Conservation (phyloP, 2,113 vertebrate species). For the Engystomops pustulosus region DNA sequence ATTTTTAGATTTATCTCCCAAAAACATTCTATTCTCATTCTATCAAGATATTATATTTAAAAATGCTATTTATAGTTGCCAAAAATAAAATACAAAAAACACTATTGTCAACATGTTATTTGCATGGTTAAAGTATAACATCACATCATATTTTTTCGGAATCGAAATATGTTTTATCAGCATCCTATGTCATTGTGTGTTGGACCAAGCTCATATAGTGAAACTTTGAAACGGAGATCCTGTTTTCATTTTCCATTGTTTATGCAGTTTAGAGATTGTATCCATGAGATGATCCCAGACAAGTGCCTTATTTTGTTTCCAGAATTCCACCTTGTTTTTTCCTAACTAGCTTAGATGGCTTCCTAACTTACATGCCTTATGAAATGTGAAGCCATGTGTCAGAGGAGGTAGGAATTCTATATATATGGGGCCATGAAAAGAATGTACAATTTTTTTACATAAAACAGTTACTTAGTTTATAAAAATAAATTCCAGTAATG, state of each 20-base stretch:
- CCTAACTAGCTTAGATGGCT: slow-evolving; percentile 41
- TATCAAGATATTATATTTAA: too few relatives aligned
- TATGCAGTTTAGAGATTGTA: slow-evolving; percentile 22
- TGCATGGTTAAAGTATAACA: neutral
- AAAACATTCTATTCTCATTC: too few relatives aligned
- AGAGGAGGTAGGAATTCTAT: neutral
- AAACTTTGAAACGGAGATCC: slow-evolving; percentile 40
- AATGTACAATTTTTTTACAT: neutral
- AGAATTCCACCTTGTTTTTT: slow-evolving; percentile 55
- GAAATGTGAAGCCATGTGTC: neutral
- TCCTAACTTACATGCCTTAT: slow-evolving; percentile 25
- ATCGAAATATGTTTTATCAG: slow-evolving; percentile 4
- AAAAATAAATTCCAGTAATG: neutral
- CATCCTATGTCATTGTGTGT: slow-evolving; percentile 18
- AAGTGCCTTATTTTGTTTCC: slow-evolving; percentile 44
- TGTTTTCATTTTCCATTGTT: slow-evolving; percentile 56
- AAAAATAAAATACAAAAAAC: neutral
- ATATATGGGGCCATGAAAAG: neutral
- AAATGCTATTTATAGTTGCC: neutral
- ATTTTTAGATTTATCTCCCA: too few relatives aligned
- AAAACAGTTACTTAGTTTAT: neutral
- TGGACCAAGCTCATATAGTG: neutral
- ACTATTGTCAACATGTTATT: neutral
- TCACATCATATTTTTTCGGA: neutral
- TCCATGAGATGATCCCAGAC: slow-evolving; percentile 43